Evolutionary conservation across 2,113 vertebrate species (phyloP).

Genomic region (Oryctolagus cuniculus): DNA sequence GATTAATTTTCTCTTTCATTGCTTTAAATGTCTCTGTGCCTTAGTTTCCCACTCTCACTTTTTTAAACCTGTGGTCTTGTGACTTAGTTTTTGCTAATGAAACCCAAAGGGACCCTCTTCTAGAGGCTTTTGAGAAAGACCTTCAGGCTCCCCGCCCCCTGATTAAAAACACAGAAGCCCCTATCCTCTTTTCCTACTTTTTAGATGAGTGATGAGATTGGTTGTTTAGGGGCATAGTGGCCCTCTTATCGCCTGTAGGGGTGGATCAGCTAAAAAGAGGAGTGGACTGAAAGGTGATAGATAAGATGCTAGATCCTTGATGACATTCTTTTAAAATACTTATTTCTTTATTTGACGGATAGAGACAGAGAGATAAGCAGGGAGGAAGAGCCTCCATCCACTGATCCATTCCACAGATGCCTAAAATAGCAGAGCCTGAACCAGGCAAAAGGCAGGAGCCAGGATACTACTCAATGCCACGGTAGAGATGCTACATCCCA

Average conservation of each 20-base stretch:
- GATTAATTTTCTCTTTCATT: background rate
- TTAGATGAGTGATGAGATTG: too few relatives aligned
- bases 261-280: background rate
- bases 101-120: background rate
- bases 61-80: background rate
- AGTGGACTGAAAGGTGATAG: fast-evolving
- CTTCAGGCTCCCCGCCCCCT: background rate
- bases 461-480: background rate
- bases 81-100: background rate
- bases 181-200: background rate
- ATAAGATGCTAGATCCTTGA: background rate
- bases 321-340: too few relatives aligned
- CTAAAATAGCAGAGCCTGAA: too few relatives aligned
- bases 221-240: fast-evolving
- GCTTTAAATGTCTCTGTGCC: background rate
- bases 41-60: background rate
- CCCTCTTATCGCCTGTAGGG: fast-evolving
- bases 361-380: too few relatives aligned
- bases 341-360: too few relatives aligned
- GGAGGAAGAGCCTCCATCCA: too few relatives aligned
- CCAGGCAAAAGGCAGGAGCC: too few relatives aligned
- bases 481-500: background rate
- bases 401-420: too few relatives aligned
- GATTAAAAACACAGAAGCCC: background rate
- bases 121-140: background rate